Percentiles rank a stretch among this genome's conserved stretches.
Evolutionary conservation across 2,113 vertebrate genomes (phyloP).

Genomic region (Hyperopisus bebe): DNA sequence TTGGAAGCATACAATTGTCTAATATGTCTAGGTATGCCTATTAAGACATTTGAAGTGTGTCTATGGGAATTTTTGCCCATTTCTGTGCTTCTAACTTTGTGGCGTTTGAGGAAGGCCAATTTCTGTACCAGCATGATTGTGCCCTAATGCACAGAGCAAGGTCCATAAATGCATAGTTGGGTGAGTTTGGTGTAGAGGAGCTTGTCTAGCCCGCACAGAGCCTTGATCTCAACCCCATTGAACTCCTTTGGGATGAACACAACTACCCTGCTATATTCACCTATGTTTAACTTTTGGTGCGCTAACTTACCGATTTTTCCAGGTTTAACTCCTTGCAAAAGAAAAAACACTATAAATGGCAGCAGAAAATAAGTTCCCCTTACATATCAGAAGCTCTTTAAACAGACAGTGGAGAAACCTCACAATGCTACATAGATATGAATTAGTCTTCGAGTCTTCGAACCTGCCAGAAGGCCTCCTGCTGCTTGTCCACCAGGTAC

Average conservation of each 20-base stretch:
- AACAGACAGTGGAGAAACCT: background rate
- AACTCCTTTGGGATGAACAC: background rate
- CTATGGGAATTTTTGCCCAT: background rate
- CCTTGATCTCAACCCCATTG: too few relatives aligned
- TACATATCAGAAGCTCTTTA: background rate
- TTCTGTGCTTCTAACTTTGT: background rate
- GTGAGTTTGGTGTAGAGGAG: background rate
- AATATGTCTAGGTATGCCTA: background rate
- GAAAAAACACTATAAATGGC: background rate
- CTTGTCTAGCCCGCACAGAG: too few relatives aligned
- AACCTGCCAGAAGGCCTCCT: background rate
- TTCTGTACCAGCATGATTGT: background rate
- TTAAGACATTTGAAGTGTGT: background rate
- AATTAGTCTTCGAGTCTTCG: background rate
- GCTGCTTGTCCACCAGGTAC: conserved; percentile 10
- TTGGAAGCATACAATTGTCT: background rate
- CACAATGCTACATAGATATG: background rate
- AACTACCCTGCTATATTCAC: background rate
- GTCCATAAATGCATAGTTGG: background rate
- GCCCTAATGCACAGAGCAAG: background rate
- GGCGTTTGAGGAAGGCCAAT: background rate
- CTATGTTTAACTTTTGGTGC: background rate
- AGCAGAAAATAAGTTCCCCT: background rate
- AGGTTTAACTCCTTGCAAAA: background rate
- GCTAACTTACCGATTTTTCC: background rate